Evolutionary conservation across 1,140 invertebrate species (phyloP).

Genomic region (Caenorhabditis remanei): DNA sequence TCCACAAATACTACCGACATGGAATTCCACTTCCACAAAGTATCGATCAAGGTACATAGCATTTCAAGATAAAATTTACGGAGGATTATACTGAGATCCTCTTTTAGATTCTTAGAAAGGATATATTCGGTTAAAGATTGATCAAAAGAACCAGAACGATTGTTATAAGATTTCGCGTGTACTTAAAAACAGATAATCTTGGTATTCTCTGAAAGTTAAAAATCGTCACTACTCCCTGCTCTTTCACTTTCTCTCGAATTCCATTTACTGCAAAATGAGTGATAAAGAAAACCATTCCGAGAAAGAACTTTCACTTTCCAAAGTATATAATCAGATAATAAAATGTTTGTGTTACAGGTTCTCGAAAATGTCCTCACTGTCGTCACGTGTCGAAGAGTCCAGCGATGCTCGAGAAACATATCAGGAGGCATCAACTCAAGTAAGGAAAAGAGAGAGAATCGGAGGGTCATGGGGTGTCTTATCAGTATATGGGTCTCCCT

Average conservation of each 20-base stretch:
- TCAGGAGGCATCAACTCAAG: constrained; percentile 60
- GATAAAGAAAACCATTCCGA: not conserved
- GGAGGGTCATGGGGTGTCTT: constrained; percentile 37
- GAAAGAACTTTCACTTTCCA: constrained; percentile 17
- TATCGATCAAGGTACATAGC: constrained; percentile 73
- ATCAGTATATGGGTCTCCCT: not conserved
- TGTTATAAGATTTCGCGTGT: too few species aligned
- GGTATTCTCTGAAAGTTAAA: not conserved
- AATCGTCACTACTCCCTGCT: constrained; percentile 36
- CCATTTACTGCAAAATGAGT: not conserved
- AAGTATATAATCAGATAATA: constrained; percentile 19
- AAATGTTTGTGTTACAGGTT: constrained; percentile 42
- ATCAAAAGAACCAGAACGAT: too few species aligned
- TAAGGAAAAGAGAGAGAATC: constrained; percentile 12
- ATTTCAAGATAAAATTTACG: too few species aligned
- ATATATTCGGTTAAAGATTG: not conserved
- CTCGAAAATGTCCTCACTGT: constrained; percentile 64
- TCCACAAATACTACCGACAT: constrained; percentile 77
- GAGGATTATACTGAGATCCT: not conserved
- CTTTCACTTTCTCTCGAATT: not conserved
- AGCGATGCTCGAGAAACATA: constrained; percentile 68
- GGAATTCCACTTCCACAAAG: constrained; percentile 73
- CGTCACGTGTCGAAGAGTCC: constrained; percentile 67
- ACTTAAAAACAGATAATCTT: too few species aligned
- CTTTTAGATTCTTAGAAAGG: not conserved